Percentiles rank a stretch among this genome's conserved stretches.
phyloP scores from a whole-genome alignment of 64 coral and sea anemone genomes.

The Platygyra sinensis region DNA sequence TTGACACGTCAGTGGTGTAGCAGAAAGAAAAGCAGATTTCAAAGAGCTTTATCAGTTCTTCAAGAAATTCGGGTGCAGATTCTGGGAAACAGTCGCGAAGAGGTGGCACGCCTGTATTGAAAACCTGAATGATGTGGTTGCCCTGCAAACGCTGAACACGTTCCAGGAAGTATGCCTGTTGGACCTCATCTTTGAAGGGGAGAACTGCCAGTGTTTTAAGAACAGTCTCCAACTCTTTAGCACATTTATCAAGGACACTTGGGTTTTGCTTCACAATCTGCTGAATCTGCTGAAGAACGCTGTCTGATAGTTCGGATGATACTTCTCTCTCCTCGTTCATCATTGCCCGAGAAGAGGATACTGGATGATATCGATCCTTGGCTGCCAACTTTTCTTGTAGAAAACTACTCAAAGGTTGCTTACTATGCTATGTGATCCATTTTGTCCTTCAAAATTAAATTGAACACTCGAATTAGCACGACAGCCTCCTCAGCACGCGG shows the following conservation, averaged over 20 bases:
- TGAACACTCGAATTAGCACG: neutral
- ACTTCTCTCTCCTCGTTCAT: neutral
- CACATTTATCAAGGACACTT: neutral
- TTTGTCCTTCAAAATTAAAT: neutral
- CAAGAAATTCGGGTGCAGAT: neutral
- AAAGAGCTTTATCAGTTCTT: neutral
- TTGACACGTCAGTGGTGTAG: neutral
- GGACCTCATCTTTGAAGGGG: slow-evolving; percentile 4
- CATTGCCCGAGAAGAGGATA: neutral
- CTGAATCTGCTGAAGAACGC: neutral
- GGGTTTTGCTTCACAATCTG: neutral
- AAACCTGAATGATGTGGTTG: neutral
- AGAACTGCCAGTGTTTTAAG: neutral
- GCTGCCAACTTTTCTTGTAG: neutral
- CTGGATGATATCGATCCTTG: too few species aligned
- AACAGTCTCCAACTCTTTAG: neutral
- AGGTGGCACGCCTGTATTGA: neutral
- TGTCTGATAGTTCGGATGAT: neutral
- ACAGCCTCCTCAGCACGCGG: neutral
- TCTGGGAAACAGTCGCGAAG: neutral
- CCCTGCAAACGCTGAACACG: neutral
- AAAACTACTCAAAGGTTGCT: neutral
- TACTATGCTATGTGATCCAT: neutral
- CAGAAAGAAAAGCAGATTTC: slow-evolving; percentile 7
- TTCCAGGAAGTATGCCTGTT: neutral